phyloP scores from a whole-genome alignment of 2,888 invertebrate genomes.

The Stegana nigrithorax region DNA sequence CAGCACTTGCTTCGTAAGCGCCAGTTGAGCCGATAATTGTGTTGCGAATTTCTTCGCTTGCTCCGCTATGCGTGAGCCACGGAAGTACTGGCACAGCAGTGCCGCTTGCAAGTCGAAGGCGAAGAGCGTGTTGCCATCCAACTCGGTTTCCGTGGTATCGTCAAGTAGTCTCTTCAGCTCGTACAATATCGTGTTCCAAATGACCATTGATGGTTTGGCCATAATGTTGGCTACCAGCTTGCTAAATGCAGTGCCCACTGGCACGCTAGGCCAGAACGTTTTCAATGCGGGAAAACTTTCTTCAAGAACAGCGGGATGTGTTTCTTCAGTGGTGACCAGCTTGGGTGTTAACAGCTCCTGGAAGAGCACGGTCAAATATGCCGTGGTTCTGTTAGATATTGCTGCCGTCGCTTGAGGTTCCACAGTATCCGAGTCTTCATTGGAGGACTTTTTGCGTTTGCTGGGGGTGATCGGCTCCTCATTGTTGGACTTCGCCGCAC shows the following conservation, averaged over 20 bases:
- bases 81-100: conserved; percentile 61
- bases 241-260: conserved; percentile 59
- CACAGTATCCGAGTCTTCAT: too few relatives aligned
- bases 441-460: neutral
- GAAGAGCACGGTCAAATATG: too few relatives aligned
- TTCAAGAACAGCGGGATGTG: neutral
- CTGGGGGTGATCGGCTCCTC: neutral
- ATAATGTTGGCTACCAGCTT: conserved; percentile 59
- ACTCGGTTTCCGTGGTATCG: conserved; percentile 19
- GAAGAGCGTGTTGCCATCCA: conserved; percentile 51
- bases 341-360: too few relatives aligned
- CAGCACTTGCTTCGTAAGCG: conserved; percentile 48
- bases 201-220: conserved; percentile 64
- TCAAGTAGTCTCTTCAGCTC: conserved; percentile 51
- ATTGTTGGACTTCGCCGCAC: neutral
- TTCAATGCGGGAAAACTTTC: conserved; percentile 42
- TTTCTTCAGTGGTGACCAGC: neutral
- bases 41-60: conserved; percentile 57
- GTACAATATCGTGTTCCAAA: conserved; percentile 64
- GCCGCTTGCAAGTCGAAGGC: conserved; percentile 61
- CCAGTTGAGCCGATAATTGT: conserved; percentile 45
- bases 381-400: too few relatives aligned
- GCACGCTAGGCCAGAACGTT: conserved; percentile 58
- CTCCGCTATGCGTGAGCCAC: conserved; percentile 60
- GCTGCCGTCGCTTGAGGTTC: too few relatives aligned